phyloP scores from a whole-genome alignment of 2,888 invertebrate species.

The Julus scanicus region DNA sequence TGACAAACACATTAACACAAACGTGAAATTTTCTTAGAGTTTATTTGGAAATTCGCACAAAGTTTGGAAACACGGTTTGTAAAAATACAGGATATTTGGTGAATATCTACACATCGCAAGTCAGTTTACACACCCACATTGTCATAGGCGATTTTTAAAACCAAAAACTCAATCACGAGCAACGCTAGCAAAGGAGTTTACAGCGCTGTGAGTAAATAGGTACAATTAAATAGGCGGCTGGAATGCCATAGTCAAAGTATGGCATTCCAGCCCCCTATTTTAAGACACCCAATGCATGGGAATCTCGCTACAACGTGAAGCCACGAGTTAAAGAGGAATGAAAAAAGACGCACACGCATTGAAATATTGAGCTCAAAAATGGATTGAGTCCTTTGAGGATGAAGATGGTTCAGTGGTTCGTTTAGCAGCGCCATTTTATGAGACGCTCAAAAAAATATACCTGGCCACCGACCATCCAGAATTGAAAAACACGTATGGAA shows the following conservation, averaged over 20 bases:
- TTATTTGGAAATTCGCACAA: conserved; percentile 31
- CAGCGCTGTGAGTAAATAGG: neutral
- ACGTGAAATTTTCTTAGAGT: neutral
- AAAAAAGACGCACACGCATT: conserved; percentile 14
- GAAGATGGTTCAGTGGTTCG: neutral
- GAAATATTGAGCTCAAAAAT: conserved; percentile 34
- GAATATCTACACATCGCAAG: neutral
- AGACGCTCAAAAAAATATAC: conserved; percentile 13
- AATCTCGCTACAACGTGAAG: conserved; percentile 17
- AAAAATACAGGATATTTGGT: conserved; percentile 25
- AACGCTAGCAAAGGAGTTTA: neutral
- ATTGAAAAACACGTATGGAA: neutral
- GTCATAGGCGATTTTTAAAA: neutral
- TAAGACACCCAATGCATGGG: neutral
- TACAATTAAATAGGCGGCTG: no score
- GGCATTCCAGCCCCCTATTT: no score
- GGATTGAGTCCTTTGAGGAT: neutral
- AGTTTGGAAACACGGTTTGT: conserved; percentile 20
- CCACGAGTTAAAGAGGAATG: conserved; percentile 24
- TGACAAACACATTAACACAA: neutral
- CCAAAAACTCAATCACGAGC: neutral
- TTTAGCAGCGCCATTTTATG: neutral
- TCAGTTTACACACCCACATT: neutral
- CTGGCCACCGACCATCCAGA: neutral
- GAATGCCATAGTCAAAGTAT: no score